These are phyloP conservation scores for Cerastoderma edule DNA, from an alignment of 2,888 invertebrate species.

Conservation along the genomic window DNA sequence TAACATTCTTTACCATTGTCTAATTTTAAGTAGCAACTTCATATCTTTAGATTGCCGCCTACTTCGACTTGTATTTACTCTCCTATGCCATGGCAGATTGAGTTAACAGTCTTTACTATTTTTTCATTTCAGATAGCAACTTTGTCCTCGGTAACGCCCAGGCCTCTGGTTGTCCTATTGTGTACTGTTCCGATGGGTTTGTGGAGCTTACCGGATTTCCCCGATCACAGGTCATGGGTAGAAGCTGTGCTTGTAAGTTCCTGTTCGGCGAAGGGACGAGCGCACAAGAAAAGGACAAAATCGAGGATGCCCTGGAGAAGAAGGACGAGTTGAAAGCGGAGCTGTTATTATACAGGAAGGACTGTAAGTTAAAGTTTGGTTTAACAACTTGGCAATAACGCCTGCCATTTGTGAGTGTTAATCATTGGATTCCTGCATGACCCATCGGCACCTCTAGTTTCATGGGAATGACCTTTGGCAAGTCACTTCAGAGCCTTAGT, in stretches of 20 bases:
- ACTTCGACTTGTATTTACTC: too few species aligned
- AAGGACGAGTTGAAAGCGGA: slow-evolving; percentile 97
- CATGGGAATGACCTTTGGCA: too few species aligned
- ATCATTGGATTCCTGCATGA: too few species aligned
- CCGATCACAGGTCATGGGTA: slow-evolving; percentile 95
- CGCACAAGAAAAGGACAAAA: slow-evolving; percentile 94
- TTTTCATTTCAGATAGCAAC: slow-evolving; percentile 91
- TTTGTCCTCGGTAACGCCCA: slow-evolving; percentile 99
- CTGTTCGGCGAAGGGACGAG: slow-evolving; percentile 98
- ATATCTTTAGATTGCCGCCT: too few species aligned
- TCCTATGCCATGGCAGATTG: too few species aligned
- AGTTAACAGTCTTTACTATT: slow-evolving; percentile 14
- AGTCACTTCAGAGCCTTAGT: too few species aligned
- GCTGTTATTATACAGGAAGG: slow-evolving; percentile 97
- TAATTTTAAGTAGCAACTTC: too few species aligned
- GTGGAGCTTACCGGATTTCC: slow-evolving; percentile 99
- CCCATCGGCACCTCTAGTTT: too few species aligned
- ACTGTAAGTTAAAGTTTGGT: slow-evolving; percentile 90
- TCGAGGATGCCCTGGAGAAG: slow-evolving; percentile 94
- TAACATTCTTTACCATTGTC: too few species aligned
- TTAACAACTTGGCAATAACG: too few species aligned
- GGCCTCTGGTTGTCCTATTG: slow-evolving; percentile 98
- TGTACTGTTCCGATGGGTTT: slow-evolving; percentile 99
- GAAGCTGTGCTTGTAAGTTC: slow-evolving; percentile 89
- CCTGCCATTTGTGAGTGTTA: too few species aligned